Evolutionary conservation across 2,113 vertebrate genomes (phyloP).

Genomic region (Antennarius striatus): DNA sequence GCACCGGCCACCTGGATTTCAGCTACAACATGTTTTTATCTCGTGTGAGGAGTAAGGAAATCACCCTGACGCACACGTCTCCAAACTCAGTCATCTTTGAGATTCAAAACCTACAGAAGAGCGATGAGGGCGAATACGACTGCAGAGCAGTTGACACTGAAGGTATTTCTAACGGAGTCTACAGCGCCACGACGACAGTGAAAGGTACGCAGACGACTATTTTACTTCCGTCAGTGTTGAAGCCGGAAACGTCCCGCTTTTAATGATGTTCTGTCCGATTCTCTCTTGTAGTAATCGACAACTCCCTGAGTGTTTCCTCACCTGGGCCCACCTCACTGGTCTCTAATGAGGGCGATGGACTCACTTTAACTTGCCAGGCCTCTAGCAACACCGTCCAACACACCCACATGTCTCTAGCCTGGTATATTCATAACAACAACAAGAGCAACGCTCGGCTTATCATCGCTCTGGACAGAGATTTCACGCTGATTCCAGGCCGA

Average conservation of each 20-base stretch:
- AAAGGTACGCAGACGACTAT: slow-evolving; percentile 74
- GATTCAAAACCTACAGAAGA: slow-evolving; percentile 66
- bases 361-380: slow-evolving; percentile 84
- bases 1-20: slow-evolving; percentile 41
- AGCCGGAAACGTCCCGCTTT: not conserved
- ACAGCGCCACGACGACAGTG: slow-evolving; percentile 77
- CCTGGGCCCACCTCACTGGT: slow-evolving; percentile 45
- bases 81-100: slow-evolving; percentile 72
- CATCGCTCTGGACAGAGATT: slow-evolving; percentile 85
- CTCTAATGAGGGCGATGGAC: slow-evolving; percentile 71
- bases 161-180: slow-evolving; percentile 69
- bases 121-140: slow-evolving; percentile 84
- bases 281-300: slow-evolving; percentile 82
- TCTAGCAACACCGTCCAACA: slow-evolving; percentile 87
- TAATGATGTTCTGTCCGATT: not conserved
- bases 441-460: slow-evolving; percentile 42
- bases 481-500: slow-evolving; percentile 80
- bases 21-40: slow-evolving; percentile 26
- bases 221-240: not conserved
- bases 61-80: slow-evolving; percentile 67
- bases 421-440: slow-evolving; percentile 74
- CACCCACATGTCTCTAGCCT: slow-evolving; percentile 89
- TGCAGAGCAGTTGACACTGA: slow-evolving; percentile 81
- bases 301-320: slow-evolving; percentile 82
- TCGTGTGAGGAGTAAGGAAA: slow-evolving; percentile 45